Conservation (phyloP, 1,140 invertebrate genomes). For the Wiebesia pumilae region DNA sequence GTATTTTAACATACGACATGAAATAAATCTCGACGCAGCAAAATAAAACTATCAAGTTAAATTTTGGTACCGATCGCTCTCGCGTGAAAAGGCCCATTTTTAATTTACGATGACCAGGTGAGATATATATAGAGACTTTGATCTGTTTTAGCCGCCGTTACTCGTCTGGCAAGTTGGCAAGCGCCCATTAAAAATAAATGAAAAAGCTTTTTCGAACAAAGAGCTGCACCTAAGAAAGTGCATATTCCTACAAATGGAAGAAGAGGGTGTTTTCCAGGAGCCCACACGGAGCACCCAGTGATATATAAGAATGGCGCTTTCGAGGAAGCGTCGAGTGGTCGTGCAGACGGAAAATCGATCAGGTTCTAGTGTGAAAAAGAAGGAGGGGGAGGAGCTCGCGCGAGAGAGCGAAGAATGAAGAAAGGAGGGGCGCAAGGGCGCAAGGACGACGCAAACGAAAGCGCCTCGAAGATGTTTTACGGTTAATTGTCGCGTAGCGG, state of each 20-base stretch:
- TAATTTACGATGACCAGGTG: neutral
- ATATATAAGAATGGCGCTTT: neutral
- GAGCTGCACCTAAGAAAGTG: neutral
- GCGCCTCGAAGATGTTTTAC: neutral
- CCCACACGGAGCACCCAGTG: neutral
- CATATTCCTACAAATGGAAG: neutral
- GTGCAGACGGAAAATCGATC: slow-evolving; percentile 31
- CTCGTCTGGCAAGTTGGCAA: neutral
- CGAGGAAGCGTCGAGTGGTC: slow-evolving; percentile 11
- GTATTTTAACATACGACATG: too few relatives aligned
- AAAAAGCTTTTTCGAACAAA: neutral
- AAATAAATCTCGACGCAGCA: too few relatives aligned
- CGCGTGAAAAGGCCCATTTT: too few relatives aligned
- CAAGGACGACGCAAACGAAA: neutral
- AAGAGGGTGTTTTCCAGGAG: slow-evolving; percentile 1
- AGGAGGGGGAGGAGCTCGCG: too few relatives aligned
- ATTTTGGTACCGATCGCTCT: too few relatives aligned
- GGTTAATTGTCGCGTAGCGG: slow-evolving; percentile 44
- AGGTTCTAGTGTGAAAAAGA: neutral
- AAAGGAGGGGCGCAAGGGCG: neutral
- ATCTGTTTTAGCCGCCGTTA: neutral
- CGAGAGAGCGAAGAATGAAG: neutral
- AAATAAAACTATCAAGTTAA: too few relatives aligned
- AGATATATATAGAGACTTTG: neutral
- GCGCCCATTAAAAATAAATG: neutral